Conservation (phyloP, 2,797 vertebrate genomes). For the Enteromius mattozi region DNA sequence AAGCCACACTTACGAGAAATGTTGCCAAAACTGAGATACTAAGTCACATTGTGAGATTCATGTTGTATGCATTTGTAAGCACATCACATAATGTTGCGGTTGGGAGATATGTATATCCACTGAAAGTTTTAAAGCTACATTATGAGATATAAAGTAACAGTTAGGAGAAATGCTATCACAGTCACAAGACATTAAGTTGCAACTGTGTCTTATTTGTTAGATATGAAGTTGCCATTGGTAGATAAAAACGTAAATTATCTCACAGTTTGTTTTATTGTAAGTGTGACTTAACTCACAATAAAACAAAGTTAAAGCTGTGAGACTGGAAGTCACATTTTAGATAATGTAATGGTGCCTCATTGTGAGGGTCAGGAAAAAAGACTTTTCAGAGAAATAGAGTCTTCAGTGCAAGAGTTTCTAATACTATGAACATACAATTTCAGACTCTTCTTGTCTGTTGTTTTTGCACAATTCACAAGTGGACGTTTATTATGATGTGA, state of each 20-base stretch:
- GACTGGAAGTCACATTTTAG: too few species aligned
- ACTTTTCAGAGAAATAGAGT: slow-evolving; percentile 46
- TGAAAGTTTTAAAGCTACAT: not conserved
- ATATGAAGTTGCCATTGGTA: not conserved
- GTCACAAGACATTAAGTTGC: not conserved
- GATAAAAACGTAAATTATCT: not conserved
- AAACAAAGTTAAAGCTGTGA: not conserved
- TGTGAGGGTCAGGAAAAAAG: not conserved
- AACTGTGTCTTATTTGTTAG: not conserved
- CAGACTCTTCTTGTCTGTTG: slow-evolving; percentile 34
- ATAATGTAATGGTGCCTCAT: too few species aligned
- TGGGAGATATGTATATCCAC: not conserved
- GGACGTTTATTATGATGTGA: not conserved
- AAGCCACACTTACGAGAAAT: not conserved
- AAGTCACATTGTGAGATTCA: not conserved
- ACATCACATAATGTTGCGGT: not conserved
- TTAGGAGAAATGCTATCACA: not conserved
- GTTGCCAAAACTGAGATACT: not conserved
- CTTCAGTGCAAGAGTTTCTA: not conserved
- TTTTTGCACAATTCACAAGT: not conserved
- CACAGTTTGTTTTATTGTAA: not conserved
- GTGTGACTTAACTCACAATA: not conserved
- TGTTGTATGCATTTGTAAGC: not conserved
- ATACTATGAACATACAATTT: not conserved
- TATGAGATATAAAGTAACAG: not conserved